A percentile compares a stretch with the other conserved stretches of the same genome.
phyloP scores from a whole-genome alignment of 2,797 vertebrate species.

The Myripristis murdjan region DNA sequence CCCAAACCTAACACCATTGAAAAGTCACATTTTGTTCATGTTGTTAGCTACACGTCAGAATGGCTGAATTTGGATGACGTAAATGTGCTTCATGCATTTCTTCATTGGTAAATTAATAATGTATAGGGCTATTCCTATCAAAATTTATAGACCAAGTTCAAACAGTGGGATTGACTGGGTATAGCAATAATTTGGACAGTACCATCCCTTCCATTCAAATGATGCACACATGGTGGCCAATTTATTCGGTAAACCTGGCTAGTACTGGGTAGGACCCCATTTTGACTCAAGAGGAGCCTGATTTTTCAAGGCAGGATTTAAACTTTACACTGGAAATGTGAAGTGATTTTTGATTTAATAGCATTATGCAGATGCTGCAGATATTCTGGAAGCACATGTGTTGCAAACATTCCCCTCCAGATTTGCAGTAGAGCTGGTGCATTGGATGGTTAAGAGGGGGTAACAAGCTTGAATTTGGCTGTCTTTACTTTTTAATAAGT shows the following conservation, averaged over 20 bases:
- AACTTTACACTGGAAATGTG: not conserved
- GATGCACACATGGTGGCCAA: not conserved
- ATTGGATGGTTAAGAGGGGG: too few species aligned
- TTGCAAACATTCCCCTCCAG: conserved; percentile 1
- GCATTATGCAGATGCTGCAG: conserved; percentile 1
- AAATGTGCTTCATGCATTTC: not conserved
- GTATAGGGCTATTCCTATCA: not conserved
- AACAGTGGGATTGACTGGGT: not conserved
- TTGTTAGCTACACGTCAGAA: not conserved
- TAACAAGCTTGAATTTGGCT: too few species aligned
- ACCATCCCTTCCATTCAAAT: conserved; percentile 1
- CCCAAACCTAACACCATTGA: not conserved
- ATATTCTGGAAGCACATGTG: not conserved
- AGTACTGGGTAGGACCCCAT: too few species aligned
- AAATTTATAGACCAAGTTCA: too few species aligned
- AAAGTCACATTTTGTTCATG: not conserved
- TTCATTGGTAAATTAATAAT: not conserved
- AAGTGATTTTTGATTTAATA: not conserved
- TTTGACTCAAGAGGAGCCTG: too few species aligned
- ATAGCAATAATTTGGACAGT: conserved; percentile 1
- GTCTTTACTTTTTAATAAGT: too few species aligned
- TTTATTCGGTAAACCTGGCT: too few species aligned
- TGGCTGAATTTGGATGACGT: not conserved
- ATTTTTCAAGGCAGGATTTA: not conserved
- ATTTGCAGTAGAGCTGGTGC: too few species aligned